Percentiles rank a stretch among this genome's conserved stretches.
Evolutionary conservation across 2,113 vertebrate species (phyloP).

Genomic region (Sorex fumeus): DNA sequence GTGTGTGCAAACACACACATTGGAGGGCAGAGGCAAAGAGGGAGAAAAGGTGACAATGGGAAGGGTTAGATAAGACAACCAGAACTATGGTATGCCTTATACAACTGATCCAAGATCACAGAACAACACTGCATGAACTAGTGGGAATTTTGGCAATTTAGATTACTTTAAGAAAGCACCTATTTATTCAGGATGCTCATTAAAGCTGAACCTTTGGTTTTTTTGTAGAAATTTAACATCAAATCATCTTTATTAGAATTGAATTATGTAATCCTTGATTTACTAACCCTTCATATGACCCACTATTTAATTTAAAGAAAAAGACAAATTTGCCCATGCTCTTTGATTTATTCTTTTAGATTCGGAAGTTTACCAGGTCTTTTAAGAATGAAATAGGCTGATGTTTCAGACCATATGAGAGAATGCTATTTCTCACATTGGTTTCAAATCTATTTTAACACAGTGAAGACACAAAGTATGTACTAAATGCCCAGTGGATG

Average conservation of each 20-base stretch:
- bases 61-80: not conserved
- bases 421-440: slow-evolving; percentile 55
- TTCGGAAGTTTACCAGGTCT: slow-evolving; percentile 14
- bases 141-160: not conserved
- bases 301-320: not conserved
- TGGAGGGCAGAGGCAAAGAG: no score
- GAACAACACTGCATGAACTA: not conserved
- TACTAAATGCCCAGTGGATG: slow-evolving; percentile 9
- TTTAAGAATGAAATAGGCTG: slow-evolving; percentile 47
- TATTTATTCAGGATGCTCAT: not conserved
- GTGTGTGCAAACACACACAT: no score
- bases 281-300: not conserved
- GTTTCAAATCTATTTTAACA: slow-evolving; percentile 65
- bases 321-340: slow-evolving; percentile 28
- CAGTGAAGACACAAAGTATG: slow-evolving; percentile 52
- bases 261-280: not conserved
- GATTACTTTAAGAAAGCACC: slow-evolving; percentile 6
- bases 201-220: slow-evolving; percentile 32
- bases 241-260: not conserved
- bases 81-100: not conserved
- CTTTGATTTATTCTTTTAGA: not conserved
- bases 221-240: slow-evolving; percentile 1
- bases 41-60: not conserved
- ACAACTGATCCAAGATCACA: not conserved
- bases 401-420: slow-evolving; percentile 53